Base-by-base conservation (phyloP, 2,797 vertebrate genomes). In the Eptatretus atami region DNA sequence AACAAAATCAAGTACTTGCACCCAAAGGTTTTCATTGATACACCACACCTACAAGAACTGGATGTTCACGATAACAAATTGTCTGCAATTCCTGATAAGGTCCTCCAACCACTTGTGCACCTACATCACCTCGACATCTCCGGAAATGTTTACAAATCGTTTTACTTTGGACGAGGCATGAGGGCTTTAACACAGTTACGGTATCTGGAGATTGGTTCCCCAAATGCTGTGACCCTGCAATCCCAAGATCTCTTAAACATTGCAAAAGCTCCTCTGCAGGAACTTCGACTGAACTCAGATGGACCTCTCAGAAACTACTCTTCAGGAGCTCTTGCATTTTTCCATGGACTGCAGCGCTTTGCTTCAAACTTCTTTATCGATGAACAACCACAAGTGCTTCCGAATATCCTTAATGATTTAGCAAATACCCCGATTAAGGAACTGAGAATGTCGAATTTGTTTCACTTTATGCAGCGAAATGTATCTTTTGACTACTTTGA, bases 371-470 rank as follows among this genome's bases (percentile, higher is more conserved):
- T 61, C 25, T n/a, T 25, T 25, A 12, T 61, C 9, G 57, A 61
- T 61, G 9, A 61, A 2, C n/a, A 12, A n/a, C 57, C 57, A 25
- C n/a, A n/a, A 10, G 12, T 61, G 25, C 25, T 61, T 61, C 25
- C 57, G n/a, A 61, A 61, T n/a, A 25, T 61, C 25, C 57, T 61
- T 25, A n/a, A n/a, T 12, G 57, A 61, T 61, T 61, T 61, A 61
- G 25, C n/a, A 10, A 61, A 61, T n/a, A 61, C 57, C n/a, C n/a
- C n/a, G 9, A 25, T 61, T 9, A n/a, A n/a, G n/a, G 57, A 61
- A 25, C 25, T 61, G n/a, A n/a, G 25, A 25, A 61, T 25, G 25
- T 9, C n/a, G 9, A n/a, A 25, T n/a, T n/a, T 61, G 57, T 25
- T 61, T 10, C 57, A n/a, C n/a, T n/a, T n/a, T 61, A n/a, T 25